Percentiles rank a stretch among this genome's conserved stretches.
Conservation (phyloP, 2,888 invertebrate species). For the Mycalesis mineus region DNA sequence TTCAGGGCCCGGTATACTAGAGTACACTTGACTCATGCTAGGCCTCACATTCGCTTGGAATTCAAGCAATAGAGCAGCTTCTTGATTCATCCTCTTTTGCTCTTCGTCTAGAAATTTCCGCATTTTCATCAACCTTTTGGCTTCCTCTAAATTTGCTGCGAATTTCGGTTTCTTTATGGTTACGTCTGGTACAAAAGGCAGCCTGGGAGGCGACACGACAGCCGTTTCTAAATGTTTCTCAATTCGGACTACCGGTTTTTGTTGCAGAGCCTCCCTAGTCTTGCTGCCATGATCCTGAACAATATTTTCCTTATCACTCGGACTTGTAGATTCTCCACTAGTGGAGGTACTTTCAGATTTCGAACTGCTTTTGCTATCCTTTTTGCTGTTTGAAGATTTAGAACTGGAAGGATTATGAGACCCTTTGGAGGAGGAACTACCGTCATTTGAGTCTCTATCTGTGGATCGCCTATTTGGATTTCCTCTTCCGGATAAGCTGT, state of each 20-base stretch:
- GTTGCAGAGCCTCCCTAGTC: constrained; percentile 39
- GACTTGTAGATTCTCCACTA: constrained; percentile 70
- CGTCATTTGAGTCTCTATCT: constrained; percentile 89
- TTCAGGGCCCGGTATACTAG: constrained; percentile 70
- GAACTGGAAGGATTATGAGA: constrained; percentile 55
- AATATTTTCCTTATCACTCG: constrained; percentile 67
- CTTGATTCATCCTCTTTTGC: constrained; percentile 76
- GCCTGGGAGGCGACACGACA: constrained; percentile 53
- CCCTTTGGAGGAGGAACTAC: constrained; percentile 74
- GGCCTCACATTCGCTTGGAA: constrained; percentile 73
- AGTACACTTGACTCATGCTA: constrained; percentile 69
- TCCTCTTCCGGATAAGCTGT: constrained; percentile 80
- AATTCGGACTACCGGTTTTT: constrained; percentile 55
- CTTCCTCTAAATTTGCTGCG: constrained; percentile 83
- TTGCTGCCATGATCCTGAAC: constrained; percentile 38
- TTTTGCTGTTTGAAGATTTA: constrained; percentile 58
- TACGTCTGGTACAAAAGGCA: constrained; percentile 68
- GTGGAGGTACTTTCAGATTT: constrained; percentile 68
- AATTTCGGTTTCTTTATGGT: constrained; percentile 82
- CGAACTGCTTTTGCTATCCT: constrained; percentile 62
- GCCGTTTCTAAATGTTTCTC: constrained; percentile 63
- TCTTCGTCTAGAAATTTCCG: constrained; percentile 81
- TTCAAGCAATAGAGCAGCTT: constrained; percentile 66
- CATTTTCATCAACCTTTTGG: constrained; percentile 81
- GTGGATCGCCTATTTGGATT: constrained; percentile 84